A percentile compares a stretch with the other conserved stretches of the same genome.
Evolutionary conservation across 2,888 invertebrate genomes (phyloP).

Genomic region (Empis stercorea): DNA sequence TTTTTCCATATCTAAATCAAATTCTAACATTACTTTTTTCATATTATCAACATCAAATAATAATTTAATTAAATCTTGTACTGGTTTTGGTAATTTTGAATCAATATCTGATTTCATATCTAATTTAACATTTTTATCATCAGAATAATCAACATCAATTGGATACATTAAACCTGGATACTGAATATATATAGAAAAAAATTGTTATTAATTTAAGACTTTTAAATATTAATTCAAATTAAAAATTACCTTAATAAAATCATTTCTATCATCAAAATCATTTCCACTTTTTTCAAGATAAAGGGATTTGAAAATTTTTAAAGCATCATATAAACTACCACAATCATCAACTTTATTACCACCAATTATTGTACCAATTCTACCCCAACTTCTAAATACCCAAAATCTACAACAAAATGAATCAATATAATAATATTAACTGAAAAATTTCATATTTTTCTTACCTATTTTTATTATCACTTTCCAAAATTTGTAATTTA

Average conservation of each 20-base stretch:
- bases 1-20: constrained; percentile 92
- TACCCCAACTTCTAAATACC: constrained; percentile 89
- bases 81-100: constrained; percentile 57
- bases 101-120: constrained; percentile 30
- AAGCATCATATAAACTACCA: constrained; percentile 42
- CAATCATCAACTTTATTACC: constrained; percentile 48
- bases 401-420: constrained; percentile 42
- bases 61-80: constrained; percentile 71
- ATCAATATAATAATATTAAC: not conserved
- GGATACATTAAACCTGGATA: constrained; percentile 52
- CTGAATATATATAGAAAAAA: constrained; percentile 25
- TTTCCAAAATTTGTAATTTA: constrained; percentile 79
- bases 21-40: constrained; percentile 87
- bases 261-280: constrained; percentile 49
- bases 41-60: constrained; percentile 87
- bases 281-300: constrained; percentile 79
- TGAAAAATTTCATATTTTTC: not conserved
- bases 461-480: constrained; percentile 50
- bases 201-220: not conserved
- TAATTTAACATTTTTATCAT: constrained; percentile 31
- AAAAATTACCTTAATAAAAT: constrained; percentile 47
- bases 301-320: constrained; percentile 45
- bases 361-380: constrained; percentile 91
- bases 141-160: constrained; percentile 79
- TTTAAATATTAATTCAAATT: not conserved